These are phyloP conservation scores for Scrobipalpa costella DNA, from an alignment of 2,888 invertebrate species.

Conservation along the genomic window DNA sequence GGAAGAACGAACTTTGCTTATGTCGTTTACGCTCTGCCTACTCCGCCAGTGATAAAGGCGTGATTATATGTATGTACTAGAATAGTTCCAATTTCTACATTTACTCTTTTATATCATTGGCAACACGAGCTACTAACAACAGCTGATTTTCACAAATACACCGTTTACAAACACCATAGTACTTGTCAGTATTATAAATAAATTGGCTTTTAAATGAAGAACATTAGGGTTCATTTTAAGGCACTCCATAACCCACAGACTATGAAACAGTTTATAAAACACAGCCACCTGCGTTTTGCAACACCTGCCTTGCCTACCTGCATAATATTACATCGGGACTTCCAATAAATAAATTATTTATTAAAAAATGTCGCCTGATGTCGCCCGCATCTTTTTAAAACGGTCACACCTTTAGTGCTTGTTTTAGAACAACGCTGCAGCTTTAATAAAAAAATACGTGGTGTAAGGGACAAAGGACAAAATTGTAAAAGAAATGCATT, in stretches of 20 bases:
- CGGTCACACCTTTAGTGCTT: constrained; percentile 11
- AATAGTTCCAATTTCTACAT: no score
- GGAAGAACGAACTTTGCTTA: no score
- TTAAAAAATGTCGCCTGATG: constrained; percentile 18
- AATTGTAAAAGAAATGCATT: no score
- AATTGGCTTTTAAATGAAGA: not conserved
- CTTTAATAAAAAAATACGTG: not conserved
- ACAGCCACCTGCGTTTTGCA: constrained; percentile 28
- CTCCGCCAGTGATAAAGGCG: no score
- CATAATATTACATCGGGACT: constrained; percentile 35
- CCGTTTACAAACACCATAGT: no score
- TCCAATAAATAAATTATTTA: constrained; percentile 12
- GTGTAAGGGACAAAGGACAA: not conserved
- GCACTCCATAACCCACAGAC: not conserved
- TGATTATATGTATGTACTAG: no score
- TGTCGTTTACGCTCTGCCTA: no score
- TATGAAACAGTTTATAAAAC: constrained; percentile 27
- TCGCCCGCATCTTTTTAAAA: constrained; percentile 29
- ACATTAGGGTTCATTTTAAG: not conserved
- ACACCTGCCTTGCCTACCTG: constrained; percentile 61
- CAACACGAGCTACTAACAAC: not conserved
- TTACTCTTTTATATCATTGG: no score
- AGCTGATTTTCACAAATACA: constrained; percentile 9
- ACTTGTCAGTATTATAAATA: no score
- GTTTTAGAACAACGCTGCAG: not conserved